Conservation (phyloP, 2,888 invertebrate species). For the Tinea semifulvella region DNA sequence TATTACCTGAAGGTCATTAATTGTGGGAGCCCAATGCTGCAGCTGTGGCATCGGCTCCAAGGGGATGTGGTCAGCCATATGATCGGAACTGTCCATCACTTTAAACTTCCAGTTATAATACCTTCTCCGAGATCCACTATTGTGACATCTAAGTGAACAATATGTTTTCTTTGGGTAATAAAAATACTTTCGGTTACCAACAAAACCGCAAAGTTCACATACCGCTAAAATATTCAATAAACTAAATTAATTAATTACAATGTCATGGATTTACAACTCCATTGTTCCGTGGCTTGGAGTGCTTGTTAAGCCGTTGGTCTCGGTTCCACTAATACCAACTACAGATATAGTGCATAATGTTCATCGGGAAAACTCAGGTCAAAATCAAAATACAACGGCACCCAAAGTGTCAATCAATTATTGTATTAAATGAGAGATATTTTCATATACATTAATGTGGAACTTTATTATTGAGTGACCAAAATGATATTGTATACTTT, state of each 20-base stretch:
- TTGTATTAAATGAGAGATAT: too few species aligned
- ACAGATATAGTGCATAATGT: too few species aligned
- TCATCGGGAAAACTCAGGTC: not conserved
- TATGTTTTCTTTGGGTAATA: constrained; percentile 48
- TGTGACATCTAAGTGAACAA: constrained; percentile 48
- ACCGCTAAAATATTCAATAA: constrained; percentile 37
- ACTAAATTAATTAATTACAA: too few species aligned
- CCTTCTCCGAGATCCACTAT: constrained; percentile 36
- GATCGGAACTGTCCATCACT: constrained; percentile 56
- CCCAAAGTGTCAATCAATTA: too few species aligned
- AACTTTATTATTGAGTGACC: too few species aligned
- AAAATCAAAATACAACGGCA: too few species aligned
- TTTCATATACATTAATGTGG: too few species aligned
- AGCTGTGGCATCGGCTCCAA: constrained; percentile 58
- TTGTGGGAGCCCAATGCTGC: constrained; percentile 51
- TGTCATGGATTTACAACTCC: too few species aligned
- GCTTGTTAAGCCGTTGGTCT: too few species aligned
- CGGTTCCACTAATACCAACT: too few species aligned
- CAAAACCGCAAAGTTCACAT: constrained; percentile 55
- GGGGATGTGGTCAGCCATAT: constrained; percentile 58
- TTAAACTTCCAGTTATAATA: constrained; percentile 49
- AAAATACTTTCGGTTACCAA: constrained; percentile 49
- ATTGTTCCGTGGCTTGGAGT: too few species aligned
- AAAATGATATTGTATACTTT: too few species aligned
- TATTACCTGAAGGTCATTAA: constrained; percentile 46